These are phyloP conservation scores for Halcyon senegalensis DNA, from an alignment of 2,113 vertebrate genomes.

Conservation along the genomic window DNA sequence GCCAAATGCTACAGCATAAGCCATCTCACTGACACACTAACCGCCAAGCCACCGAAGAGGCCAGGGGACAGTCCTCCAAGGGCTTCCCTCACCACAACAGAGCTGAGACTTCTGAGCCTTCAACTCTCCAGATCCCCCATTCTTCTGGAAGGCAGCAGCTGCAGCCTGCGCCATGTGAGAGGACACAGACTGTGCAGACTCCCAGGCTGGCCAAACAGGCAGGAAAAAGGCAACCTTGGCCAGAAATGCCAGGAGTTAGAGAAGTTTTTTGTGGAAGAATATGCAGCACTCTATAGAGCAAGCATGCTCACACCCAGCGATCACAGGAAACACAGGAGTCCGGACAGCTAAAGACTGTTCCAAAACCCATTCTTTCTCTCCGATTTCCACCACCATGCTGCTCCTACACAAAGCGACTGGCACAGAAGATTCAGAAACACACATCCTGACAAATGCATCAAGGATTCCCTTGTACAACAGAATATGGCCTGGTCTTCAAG, in stretches of 20 bases:
- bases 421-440: neutral
- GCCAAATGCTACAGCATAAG: neutral
- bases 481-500: neutral
- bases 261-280: neutral
- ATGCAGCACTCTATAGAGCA: neutral
- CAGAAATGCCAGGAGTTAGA: neutral
- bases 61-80: neutral
- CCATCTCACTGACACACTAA: neutral
- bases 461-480: neutral
- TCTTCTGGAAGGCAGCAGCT: neutral
- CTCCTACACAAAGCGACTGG: neutral
- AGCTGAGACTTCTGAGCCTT: neutral
- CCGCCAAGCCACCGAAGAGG: neutral
- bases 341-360: neutral
- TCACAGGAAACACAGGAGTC: neutral
- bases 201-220: neutral
- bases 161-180: neutral
- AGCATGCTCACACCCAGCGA: neutral
- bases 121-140: fast-evolving
- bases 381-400: neutral
- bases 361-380: neutral
- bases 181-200: neutral
- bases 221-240: neutral
- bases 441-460: neutral
- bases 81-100: fast-evolving